These are phyloP conservation scores for Copidosoma aretas DNA, from an alignment of 2,888 invertebrate species.

Conservation along the genomic window DNA sequence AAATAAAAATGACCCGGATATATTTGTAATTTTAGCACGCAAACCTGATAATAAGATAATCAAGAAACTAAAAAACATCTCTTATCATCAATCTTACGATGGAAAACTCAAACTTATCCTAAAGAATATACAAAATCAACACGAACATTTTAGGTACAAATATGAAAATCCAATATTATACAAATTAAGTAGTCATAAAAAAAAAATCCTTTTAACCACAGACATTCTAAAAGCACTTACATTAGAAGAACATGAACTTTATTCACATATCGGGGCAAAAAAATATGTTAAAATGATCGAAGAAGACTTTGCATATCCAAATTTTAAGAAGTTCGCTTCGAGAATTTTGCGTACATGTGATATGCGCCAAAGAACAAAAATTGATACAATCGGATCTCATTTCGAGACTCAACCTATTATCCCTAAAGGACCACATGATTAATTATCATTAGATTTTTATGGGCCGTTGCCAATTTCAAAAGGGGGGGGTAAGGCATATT, in stretches of 20 bases:
- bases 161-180: background rate
- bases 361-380: constrained; percentile 29
- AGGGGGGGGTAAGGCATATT: too few species aligned
- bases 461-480: too few species aligned
- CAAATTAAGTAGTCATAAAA: background rate
- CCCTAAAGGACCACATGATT: too few species aligned
- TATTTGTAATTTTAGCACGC: too few species aligned
- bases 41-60: too few species aligned
- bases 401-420: background rate
- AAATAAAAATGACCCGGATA: too few species aligned
- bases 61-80: too few species aligned
- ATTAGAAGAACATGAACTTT: background rate
- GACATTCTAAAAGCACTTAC: background rate
- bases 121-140: too few species aligned
- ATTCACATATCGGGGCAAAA: constrained; percentile 8
- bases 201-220: background rate
- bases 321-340: background rate
- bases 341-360: constrained; percentile 11
- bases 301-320: constrained; percentile 8
- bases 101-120: too few species aligned
- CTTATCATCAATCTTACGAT: too few species aligned
- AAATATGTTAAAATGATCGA: constrained; percentile 10
- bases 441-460: too few species aligned
- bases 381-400: background rate
- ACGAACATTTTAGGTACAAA: background rate